These are phyloP conservation scores for Spheniscus mendiculus DNA, from an alignment of 2,113 vertebrate species.

Conservation along the genomic window DNA sequence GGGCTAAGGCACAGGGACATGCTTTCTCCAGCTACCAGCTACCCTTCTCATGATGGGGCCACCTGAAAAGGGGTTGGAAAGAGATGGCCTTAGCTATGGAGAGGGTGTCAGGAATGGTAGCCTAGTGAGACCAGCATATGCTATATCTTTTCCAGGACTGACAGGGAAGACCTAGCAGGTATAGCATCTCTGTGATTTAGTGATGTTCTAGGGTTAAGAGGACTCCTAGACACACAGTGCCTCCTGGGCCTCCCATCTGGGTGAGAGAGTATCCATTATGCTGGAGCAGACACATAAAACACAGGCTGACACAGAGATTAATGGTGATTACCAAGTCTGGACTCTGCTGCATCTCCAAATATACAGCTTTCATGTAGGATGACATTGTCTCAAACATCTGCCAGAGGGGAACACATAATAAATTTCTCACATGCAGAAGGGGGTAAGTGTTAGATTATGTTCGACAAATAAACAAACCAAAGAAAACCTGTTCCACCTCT, in stretches of 20 bases:
- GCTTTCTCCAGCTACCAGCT: background rate
- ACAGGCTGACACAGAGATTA: slow-evolving; percentile 52
- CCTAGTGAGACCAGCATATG: background rate
- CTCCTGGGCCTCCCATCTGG: slow-evolving; percentile 26
- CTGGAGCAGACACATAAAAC: slow-evolving; percentile 20
- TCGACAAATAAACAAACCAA: slow-evolving; percentile 48
- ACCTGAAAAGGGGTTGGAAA: background rate
- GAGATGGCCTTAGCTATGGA: background rate
- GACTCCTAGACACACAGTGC: background rate
- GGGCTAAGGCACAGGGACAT: background rate
- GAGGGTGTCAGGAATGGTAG: background rate
- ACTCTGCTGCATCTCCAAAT: slow-evolving; percentile 8
- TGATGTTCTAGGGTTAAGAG: background rate
- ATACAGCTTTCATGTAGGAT: slow-evolving; percentile 25
- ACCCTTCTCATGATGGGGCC: background rate
- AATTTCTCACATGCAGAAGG: slow-evolving; percentile 22
- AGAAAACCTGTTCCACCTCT: slow-evolving; percentile 34
- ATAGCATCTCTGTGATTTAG: background rate
- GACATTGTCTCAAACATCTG: slow-evolving; percentile 42
- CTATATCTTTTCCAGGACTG: background rate
- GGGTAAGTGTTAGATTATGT: slow-evolving; percentile 14
- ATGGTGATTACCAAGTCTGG: slow-evolving; percentile 9
- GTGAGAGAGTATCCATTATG: background rate
- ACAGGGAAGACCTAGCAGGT: background rate
- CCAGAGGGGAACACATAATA: slow-evolving; percentile 39